phyloP scores from a whole-genome alignment of 2,797 vertebrate species.

The Hemitrygon akajei region DNA sequence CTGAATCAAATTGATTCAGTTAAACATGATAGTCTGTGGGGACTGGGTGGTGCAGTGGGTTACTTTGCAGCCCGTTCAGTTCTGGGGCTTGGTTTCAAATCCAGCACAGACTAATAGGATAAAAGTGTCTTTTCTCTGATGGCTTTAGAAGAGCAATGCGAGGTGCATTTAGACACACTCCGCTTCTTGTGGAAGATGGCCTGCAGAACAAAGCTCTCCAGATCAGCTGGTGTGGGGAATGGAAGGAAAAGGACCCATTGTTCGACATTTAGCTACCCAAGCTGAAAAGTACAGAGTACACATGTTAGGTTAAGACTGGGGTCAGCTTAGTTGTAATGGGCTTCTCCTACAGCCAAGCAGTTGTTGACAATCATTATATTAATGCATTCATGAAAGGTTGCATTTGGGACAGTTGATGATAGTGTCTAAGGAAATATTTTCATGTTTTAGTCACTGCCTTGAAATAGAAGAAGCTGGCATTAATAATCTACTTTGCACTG shows the following conservation, averaged over 20 bases:
- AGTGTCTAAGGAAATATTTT: not conserved
- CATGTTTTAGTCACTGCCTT: not conserved
- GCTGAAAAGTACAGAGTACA: not conserved
- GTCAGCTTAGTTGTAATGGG: not conserved
- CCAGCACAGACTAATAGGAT: not conserved
- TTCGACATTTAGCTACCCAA: not conserved
- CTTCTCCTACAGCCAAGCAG: not conserved
- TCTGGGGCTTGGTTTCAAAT: conserved; percentile 24
- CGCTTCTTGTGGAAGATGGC: not conserved
- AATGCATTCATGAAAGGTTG: not conserved
- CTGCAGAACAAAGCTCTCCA: not conserved
- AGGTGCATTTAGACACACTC: not conserved
- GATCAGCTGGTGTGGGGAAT: not conserved
- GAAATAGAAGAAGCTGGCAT: not conserved
- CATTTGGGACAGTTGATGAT: not conserved
- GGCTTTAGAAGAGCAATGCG: not conserved
- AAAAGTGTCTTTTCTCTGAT: not conserved
- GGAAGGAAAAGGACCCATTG: not conserved
- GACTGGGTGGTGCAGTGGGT: not conserved
- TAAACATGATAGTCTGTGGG: not conserved
- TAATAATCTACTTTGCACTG: not conserved
- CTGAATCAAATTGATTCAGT: conserved; percentile 30
- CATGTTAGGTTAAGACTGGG: not conserved
- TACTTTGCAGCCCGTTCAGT: not conserved
- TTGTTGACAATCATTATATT: not conserved